phyloP scores from a whole-genome alignment of 2,888 invertebrate species.

The Napeogenes sylphis region DNA sequence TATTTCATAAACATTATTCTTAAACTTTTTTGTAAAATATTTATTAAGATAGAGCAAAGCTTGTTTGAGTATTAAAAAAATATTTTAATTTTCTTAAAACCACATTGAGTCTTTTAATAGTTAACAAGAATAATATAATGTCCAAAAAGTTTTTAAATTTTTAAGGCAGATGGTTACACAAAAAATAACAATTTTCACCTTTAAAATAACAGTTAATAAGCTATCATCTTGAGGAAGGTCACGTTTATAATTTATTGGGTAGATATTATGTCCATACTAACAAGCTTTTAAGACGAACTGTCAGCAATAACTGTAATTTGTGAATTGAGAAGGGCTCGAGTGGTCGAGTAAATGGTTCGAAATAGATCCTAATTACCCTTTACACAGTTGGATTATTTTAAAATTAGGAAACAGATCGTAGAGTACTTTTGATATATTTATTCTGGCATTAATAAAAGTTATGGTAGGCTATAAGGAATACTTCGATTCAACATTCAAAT shows the following conservation, averaged over 20 bases:
- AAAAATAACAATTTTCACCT: slow-evolving; percentile 67
- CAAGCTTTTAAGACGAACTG: slow-evolving; percentile 46
- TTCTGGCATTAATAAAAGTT: too few species aligned
- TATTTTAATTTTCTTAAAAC: too few species aligned
- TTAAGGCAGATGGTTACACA: slow-evolving; percentile 50
- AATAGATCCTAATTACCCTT: slow-evolving; percentile 58
- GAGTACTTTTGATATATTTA: slow-evolving; percentile 3
- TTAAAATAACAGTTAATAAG: slow-evolving; percentile 53
- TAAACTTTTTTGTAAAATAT: too few species aligned
- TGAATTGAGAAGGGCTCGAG: slow-evolving; percentile 51
- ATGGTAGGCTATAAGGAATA: too few species aligned
- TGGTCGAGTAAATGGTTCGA: slow-evolving; percentile 56
- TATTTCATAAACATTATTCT: too few species aligned
- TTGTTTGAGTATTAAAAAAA: too few species aligned
- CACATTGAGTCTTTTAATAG: too few species aligned
- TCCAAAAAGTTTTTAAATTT: background rate
- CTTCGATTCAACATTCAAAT: too few species aligned
- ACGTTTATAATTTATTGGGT: slow-evolving; percentile 55
- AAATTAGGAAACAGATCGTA: slow-evolving; percentile 32
- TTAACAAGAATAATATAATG: background rate
- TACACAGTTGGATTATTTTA: slow-evolving; percentile 50
- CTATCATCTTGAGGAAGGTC: slow-evolving; percentile 43
- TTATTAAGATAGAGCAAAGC: too few species aligned
- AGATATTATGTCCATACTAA: slow-evolving; percentile 40
- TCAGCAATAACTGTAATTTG: slow-evolving; percentile 61